Base-by-base conservation (phyloP, 2,888 invertebrate genomes). In the Eupithecia abbreviata region DNA sequence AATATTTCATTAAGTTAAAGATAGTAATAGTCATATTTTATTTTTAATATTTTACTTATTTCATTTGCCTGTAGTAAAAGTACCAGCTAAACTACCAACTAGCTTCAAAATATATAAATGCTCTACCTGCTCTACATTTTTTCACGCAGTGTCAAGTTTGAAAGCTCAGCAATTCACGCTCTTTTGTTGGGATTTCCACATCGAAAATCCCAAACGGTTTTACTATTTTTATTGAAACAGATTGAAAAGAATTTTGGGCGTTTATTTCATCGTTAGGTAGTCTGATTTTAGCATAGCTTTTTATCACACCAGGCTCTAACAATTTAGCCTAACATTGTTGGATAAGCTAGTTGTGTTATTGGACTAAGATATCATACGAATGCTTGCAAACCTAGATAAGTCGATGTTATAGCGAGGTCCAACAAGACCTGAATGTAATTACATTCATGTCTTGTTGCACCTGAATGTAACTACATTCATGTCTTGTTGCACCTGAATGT, bases 181-280 rank as follows among this genome's bases (percentile, higher is more conserved):
- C 65, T 65, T 45, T 73, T 76, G 72, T 73, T 65, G 7, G 51
- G 51, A 73, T 43, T 66, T 51, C 41, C 65, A 18, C 30, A 66
- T 76, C 69, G 69, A 45, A 73, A 73, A 69, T n/a, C 51, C 49
- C n/a, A 74, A 73, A 45, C 7, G 72, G 70, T 75, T 73, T 76
- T 58, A 62, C 42, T 42, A 69, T 49, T 76, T 62, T 18, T 15
- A 72, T 76, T 42, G 15, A 42, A 62, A 43, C 67, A 68, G 67
- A 43, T 43, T 68, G 43, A 68, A 68, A 68, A 43, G 67, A 68
- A 18, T 68, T 68, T 68, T n/a, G 45, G 67, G 15, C 18, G 67
- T 68, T 68, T 62, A 62, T 62, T 62, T 12, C 30, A 30, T 62
- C 10, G 30, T 30, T 62, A 30, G 10, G 62, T 3, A 62, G 62